Evolutionary conservation across 1,140 invertebrate species (phyloP).

Genomic region (Aphelinus certus): DNA sequence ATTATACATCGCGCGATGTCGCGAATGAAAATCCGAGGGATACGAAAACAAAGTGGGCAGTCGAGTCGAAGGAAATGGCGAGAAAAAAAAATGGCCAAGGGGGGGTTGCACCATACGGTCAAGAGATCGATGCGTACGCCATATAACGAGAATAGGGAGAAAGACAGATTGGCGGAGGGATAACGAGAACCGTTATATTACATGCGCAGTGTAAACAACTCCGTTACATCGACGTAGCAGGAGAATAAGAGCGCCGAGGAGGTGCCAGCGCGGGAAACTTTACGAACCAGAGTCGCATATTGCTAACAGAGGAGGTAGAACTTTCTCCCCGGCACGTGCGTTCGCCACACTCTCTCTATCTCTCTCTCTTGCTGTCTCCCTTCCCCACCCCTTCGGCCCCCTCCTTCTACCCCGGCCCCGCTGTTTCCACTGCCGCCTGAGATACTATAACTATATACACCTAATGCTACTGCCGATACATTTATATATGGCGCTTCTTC

Average conservation of each 20-base stretch:
- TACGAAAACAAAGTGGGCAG: no score
- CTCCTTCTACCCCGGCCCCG: no score
- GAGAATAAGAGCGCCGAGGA: constrained; percentile 58
- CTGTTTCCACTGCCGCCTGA: no score
- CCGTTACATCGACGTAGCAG: constrained; percentile 65
- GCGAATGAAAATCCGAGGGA: no score
- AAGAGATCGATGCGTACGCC: no score
- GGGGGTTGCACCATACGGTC: background rate
- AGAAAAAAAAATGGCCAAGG: no score
- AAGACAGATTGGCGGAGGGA: background rate
- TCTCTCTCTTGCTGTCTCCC: background rate
- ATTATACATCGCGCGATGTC: no score
- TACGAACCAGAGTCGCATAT: constrained; percentile 62
- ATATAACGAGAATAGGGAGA: background rate
- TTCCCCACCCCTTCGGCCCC: background rate
- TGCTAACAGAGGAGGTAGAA: constrained; percentile 58
- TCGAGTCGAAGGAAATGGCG: no score
- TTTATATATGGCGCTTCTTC: no score
- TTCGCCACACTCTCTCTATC: background rate
- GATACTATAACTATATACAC: no score
- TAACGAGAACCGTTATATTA: constrained; percentile 57
- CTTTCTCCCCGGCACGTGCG: constrained; percentile 43
- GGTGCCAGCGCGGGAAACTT: constrained; percentile 63
- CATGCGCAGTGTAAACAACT: constrained; percentile 69
- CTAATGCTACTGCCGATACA: no score